Evolutionary conservation across 2,113 vertebrate genomes (phyloP).

Genomic region (Thalassoma bifasciatum): DNA sequence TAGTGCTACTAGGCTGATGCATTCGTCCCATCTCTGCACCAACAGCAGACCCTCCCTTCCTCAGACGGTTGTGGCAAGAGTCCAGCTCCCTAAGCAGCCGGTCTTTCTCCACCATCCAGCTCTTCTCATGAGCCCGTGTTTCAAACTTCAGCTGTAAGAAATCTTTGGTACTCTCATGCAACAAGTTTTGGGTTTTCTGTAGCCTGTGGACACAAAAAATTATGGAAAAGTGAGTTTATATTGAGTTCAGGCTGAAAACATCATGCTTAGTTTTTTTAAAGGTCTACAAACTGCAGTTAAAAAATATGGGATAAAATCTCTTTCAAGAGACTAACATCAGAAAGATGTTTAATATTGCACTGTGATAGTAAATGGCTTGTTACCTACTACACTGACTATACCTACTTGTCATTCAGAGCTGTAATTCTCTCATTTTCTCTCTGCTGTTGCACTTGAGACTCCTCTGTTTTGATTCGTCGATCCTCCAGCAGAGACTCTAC

Average conservation of each 20-base stretch:
- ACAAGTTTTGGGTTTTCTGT: slow-evolving; percentile 88
- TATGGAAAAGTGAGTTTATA: neutral
- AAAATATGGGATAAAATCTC: neutral
- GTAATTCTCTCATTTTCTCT: slow-evolving; percentile 87
- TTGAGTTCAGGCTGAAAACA: neutral
- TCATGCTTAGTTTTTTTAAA: neutral
- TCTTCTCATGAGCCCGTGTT: slow-evolving; percentile 87
- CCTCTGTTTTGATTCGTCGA: slow-evolving; percentile 87
- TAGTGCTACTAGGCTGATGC: neutral
- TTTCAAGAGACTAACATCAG: neutral
- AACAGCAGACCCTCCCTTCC: slow-evolving; percentile 42
- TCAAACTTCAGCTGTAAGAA: slow-evolving; percentile 92
- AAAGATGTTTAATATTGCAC: neutral
- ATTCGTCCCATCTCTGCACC: slow-evolving; percentile 25
- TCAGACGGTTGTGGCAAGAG: slow-evolving; percentile 72
- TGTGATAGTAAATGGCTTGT: neutral
- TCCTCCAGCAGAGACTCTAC: slow-evolving; percentile 90
- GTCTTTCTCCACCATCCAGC: slow-evolving; percentile 96
- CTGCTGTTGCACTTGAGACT: slow-evolving; percentile 86
- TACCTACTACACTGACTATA: neutral
- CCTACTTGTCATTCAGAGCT: slow-evolving; percentile 89
- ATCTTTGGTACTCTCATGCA: slow-evolving; percentile 93
- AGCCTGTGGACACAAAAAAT: slow-evolving; percentile 79
- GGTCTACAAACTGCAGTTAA: neutral
- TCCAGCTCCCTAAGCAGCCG: slow-evolving; percentile 85